Conservation (phyloP, 2,113 vertebrate species). For the Choloepus hoffmanni region DNA sequence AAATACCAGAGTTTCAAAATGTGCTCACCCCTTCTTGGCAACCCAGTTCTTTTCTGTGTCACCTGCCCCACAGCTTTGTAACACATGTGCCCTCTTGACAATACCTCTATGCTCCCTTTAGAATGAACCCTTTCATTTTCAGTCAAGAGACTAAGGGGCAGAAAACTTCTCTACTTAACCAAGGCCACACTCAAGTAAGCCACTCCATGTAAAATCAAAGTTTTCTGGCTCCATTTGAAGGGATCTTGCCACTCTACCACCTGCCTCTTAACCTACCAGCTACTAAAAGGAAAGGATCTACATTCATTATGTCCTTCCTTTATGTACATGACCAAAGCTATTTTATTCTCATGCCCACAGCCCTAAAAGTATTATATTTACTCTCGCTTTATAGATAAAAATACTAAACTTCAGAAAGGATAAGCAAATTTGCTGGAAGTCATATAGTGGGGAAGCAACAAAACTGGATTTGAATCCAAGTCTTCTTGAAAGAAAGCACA, state of each 20-base stretch:
- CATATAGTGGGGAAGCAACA: background rate
- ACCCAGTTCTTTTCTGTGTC: background rate
- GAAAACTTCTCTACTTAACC: background rate
- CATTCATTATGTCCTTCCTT: background rate
- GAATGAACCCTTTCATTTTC: background rate
- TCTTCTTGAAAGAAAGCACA: background rate
- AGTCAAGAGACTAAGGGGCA: background rate
- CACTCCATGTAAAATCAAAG: background rate
- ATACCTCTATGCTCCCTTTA: background rate
- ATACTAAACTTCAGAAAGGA: constrained; percentile 25
- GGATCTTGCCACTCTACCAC: background rate
- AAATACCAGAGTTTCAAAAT: constrained; percentile 26
- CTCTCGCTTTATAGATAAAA: constrained; percentile 12
- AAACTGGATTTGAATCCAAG: background rate
- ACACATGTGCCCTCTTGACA: background rate
- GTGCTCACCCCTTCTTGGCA: background rate
- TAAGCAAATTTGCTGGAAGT: background rate
- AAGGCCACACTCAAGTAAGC: background rate
- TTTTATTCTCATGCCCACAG: background rate
- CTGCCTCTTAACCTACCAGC: background rate
- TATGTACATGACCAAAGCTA: background rate
- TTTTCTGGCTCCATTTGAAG: background rate
- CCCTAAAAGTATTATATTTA: background rate
- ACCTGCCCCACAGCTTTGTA: background rate
- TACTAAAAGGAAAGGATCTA: background rate